Evolutionary conservation across 2,797 vertebrate genomes (phyloP), one percentile per base, ranked within the genome.

Genomic region (Peromyscus attwateri): DNA sequence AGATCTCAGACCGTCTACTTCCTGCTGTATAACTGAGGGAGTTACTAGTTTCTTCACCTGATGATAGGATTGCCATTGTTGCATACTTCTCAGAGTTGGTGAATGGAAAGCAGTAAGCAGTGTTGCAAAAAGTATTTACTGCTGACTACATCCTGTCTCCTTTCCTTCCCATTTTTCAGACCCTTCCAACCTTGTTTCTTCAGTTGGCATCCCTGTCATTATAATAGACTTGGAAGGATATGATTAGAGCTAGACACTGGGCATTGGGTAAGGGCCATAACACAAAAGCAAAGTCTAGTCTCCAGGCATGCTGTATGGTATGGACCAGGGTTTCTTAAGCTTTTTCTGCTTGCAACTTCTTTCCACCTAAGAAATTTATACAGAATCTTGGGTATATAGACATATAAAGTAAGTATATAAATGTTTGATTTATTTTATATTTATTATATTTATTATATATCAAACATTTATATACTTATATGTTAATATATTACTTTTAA

Each of bases 11-110:
- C 31, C 43, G 46, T 84, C 16, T 3, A 34, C 10, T 88, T 91
- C n/a, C n/a, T 97, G 60, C 76, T 29, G 0, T 89, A 11, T 87
- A 80, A 91, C 60, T 95, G 68, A 87, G 16, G 29, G 90, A 62
- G 64, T 92, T 29, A 75, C 43, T 73, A 71, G 17, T 80, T 91
- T 95, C 85, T 68, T 95, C 1, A 1, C 73, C 55, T 29, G 62
- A 57, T 68, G 81, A 81, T 52, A 27, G 89, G 71, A 76, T 25
- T 29, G 7, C 84, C 46, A 81, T 55, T 43, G n/a, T 46, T 64
- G 4, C 23, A 10, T 64, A 68, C 31, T 25, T 91, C 83, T 71
- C 49, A 64, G 73, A 17, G 40, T 52, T 31, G 29, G 19, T 81
- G 2, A 81, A 12, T 57, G 14, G 34, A 37, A 49, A 79, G n/a